Conservation (phyloP, 2,113 vertebrate species). For the Mus spicilegus region DNA sequence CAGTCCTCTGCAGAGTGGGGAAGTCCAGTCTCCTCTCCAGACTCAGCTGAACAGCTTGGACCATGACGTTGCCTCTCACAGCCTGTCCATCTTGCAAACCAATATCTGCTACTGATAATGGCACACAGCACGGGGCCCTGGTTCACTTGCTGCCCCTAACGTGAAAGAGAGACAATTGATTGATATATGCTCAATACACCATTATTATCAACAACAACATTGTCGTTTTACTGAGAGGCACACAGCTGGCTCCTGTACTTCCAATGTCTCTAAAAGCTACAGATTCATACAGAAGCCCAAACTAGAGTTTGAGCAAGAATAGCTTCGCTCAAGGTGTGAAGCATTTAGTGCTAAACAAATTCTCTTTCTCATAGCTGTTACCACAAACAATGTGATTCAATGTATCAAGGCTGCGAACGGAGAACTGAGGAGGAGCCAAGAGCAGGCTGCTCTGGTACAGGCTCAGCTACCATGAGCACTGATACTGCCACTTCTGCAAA, state of each 20-base stretch:
- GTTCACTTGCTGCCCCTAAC: rapidly evolving
- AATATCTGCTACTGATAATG: background rate
- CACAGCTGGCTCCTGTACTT: background rate
- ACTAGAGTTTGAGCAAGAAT: background rate
- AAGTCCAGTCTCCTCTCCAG: rapidly evolving
- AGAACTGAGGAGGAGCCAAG: background rate
- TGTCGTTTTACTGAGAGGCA: background rate
- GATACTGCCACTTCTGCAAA: too few species aligned
- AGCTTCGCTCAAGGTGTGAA: constrained; percentile 50
- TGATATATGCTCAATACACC: background rate
- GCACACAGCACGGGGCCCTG: rapidly evolving
- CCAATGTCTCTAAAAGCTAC: background rate
- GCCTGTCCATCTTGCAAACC: background rate
- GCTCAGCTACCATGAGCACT: background rate
- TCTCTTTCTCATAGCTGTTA: background rate
- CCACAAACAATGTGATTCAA: background rate
- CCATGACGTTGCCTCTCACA: background rate
- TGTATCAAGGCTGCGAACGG: too few species aligned
- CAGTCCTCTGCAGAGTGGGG: too few species aligned
- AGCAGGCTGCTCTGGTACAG: background rate
- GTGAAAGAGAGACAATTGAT: background rate
- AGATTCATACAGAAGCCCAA: constrained; percentile 3
- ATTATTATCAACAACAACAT: background rate
- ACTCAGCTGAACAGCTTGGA: background rate
- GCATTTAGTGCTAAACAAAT: constrained; percentile 3